phyloP scores from a whole-genome alignment of 2,797 vertebrate species.

The Bucorvus abyssinicus region DNA sequence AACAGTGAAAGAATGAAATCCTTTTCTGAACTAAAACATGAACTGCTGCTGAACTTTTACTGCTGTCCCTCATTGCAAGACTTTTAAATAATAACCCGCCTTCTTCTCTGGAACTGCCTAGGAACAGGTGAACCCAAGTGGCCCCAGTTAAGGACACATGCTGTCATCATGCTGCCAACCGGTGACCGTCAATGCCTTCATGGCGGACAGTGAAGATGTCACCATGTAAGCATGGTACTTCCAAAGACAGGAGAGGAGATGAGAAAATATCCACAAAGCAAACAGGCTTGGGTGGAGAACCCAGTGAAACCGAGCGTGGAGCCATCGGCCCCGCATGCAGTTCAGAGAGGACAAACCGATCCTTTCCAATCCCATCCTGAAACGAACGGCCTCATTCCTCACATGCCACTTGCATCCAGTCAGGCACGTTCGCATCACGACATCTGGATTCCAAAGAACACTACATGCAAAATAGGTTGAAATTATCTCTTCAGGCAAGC shows the following conservation, averaged over 20 bases:
- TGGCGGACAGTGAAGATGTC: not conserved
- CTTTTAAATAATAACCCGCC: not conserved
- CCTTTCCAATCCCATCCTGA: not conserved
- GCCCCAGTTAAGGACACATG: constrained; percentile 48
- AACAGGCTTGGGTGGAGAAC: not conserved
- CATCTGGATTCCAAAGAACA: not conserved
- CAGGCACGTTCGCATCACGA: constrained; percentile 1
- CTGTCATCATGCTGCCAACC: constrained; percentile 3
- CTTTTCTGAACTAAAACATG: not conserved
- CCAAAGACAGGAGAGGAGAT: not conserved
- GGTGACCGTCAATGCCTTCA: not conserved
- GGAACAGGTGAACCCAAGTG: constrained; percentile 52
- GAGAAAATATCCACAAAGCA: not conserved
- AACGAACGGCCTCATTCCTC: constrained; percentile 8
- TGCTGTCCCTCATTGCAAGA: not conserved
- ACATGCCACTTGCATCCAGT: constrained; percentile 36
- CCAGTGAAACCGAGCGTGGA: not conserved
- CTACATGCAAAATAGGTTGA: constrained; percentile 54
- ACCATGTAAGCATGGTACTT: not conserved
- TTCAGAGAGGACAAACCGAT: not conserved
- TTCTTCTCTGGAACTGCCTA: not conserved
- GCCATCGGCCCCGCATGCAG: constrained; percentile 48
- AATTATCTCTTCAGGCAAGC: not conserved
- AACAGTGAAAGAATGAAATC: not conserved
- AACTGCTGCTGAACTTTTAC: constrained; percentile 39